Evolutionary conservation across 2,113 vertebrate genomes (phyloP).

Genomic region (Oxygymnocypris stewartii): DNA sequence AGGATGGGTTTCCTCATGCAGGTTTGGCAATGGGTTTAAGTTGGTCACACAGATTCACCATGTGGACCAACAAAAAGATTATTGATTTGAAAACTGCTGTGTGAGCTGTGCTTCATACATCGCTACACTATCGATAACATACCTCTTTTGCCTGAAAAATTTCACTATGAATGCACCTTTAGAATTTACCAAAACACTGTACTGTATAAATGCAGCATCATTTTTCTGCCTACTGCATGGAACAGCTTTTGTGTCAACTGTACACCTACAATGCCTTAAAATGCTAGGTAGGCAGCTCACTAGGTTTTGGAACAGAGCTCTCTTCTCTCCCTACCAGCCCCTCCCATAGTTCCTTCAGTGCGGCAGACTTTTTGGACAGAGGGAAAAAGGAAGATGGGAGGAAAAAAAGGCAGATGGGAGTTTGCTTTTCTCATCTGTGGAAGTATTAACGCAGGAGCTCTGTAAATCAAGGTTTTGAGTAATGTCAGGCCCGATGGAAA

Average conservation of each 20-base stretch:
- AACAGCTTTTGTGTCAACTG: background rate
- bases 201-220: background rate
- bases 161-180: background rate
- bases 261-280: background rate
- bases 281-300: background rate
- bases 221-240: background rate
- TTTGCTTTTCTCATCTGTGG: slow-evolving; percentile 45
- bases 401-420: slow-evolving; percentile 19
- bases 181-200: background rate
- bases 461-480: slow-evolving; percentile 26
- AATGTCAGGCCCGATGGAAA: slow-evolving; percentile 19
- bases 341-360: background rate
- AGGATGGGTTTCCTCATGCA: background rate
- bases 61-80: background rate
- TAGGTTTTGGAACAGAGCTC: background rate
- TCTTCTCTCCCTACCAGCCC: background rate
- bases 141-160: background rate
- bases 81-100: background rate
- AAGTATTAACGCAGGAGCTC: slow-evolving; percentile 2
- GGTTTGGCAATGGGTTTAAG: background rate
- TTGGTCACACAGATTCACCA: background rate
- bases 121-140: background rate
- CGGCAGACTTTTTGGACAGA: background rate
- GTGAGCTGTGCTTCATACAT: background rate
- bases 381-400: slow-evolving; percentile 7